phyloP scores from a whole-genome alignment of 1,140 invertebrate genomes.

The Anastrepha obliqua region DNA sequence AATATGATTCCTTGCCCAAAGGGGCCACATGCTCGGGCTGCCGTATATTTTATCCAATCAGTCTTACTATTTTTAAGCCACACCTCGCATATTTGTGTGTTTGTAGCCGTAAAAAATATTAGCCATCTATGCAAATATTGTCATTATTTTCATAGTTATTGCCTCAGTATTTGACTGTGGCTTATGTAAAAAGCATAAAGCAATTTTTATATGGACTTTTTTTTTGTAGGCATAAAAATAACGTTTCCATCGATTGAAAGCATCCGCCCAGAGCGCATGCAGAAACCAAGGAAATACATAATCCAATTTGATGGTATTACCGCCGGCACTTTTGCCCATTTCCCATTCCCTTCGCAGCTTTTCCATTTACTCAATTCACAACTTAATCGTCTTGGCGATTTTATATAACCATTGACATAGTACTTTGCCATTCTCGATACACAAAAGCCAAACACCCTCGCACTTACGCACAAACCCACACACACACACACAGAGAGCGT shows the following conservation, averaged over 20 bases:
- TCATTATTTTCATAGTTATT: no score
- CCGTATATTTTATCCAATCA: no score
- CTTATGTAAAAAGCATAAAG: no score
- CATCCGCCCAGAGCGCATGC: not conserved
- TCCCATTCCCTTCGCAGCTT: not conserved
- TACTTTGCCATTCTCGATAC: conserved; percentile 14
- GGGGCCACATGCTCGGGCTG: no score
- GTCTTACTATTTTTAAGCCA: no score
- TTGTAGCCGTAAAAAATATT: no score
- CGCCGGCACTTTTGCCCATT: not conserved
- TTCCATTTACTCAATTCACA: conserved; percentile 21
- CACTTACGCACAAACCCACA: not conserved
- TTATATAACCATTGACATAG: conserved; percentile 12
- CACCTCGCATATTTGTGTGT: no score
- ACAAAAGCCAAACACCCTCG: not conserved
- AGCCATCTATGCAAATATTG: no score
- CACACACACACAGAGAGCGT: not conserved
- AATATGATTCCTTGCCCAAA: no score
- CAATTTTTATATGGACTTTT: no score
- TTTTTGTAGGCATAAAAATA: not conserved
- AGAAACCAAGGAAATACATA: conserved; percentile 6
- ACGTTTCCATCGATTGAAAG: conserved; percentile 11
- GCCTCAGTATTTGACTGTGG: no score
- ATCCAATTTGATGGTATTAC: conserved; percentile 9
- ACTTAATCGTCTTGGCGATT: not conserved